Evolutionary conservation across 2,797 vertebrate species (phyloP).

Genomic region (Acipenser ruthenus): DNA sequence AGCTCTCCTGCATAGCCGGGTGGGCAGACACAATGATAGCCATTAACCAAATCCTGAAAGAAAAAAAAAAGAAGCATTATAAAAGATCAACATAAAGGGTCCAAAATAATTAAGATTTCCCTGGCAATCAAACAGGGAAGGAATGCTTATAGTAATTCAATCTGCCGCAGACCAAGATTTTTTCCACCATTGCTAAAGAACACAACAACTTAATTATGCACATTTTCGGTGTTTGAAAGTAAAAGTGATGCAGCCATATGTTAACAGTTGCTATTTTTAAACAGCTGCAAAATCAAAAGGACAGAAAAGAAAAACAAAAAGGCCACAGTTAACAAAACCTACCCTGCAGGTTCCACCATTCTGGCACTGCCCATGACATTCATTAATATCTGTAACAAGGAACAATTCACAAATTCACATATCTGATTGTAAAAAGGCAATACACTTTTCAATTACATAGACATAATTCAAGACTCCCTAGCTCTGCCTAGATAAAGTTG

Average conservation of each 20-base stretch:
- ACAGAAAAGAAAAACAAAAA: too few species aligned
- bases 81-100: constrained; percentile 21
- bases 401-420: constrained; percentile 20
- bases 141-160: constrained; percentile 66
- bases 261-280: constrained; percentile 43
- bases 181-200: constrained; percentile 17
- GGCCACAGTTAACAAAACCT: constrained; percentile 28
- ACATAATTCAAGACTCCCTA: constrained; percentile 33
- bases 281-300: constrained; percentile 1
- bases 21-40: constrained; percentile 78
- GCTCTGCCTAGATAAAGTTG: constrained; percentile 49
- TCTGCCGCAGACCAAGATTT: constrained; percentile 36
- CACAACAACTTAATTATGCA: constrained; percentile 39
- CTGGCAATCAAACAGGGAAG: constrained; percentile 46
- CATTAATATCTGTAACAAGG: constrained; percentile 77
- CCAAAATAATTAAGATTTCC: constrained; percentile 52
- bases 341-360: constrained; percentile 95
- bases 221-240: constrained; percentile 13
- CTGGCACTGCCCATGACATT: constrained; percentile 93
- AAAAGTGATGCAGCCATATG: constrained; percentile 9
- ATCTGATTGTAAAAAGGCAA: constrained; percentile 31
- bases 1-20: constrained; percentile 81
- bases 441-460: constrained; percentile 35
- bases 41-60: constrained; percentile 85
- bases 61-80: constrained; percentile 30